A percentile compares a stretch with the other conserved stretches of the same genome.
Evolutionary conservation across 2,888 invertebrate species (phyloP).

Genomic region (Plemyria rubiginata): DNA sequence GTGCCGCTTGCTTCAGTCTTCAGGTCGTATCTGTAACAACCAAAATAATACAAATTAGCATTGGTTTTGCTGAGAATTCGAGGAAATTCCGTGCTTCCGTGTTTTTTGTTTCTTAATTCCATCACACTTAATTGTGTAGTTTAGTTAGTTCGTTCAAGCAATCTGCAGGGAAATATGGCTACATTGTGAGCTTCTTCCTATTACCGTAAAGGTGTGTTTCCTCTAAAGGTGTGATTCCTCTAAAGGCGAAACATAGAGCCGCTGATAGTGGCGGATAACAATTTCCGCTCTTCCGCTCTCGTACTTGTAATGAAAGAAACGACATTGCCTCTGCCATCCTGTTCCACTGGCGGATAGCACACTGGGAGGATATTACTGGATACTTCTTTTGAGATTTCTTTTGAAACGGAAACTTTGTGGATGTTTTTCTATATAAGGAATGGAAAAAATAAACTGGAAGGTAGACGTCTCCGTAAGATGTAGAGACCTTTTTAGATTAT

Average conservation of each 20-base stretch:
- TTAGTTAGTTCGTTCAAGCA: constrained; percentile 5
- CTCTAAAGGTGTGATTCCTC: constrained; percentile 39
- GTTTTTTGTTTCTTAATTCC: constrained; percentile 31
- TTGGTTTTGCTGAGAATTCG: constrained; percentile 26
- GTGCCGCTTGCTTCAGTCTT: constrained; percentile 32
- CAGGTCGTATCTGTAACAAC: constrained; percentile 39
- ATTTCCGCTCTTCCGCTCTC: constrained; percentile 55
- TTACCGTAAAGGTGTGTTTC: constrained; percentile 32
- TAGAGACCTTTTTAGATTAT: not conserved
- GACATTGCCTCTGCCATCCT: constrained; percentile 48
- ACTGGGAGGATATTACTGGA: constrained; percentile 31
- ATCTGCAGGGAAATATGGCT: constrained; percentile 25
- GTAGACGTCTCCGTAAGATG: not conserved
- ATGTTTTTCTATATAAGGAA: constrained; percentile 24
- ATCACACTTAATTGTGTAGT: constrained; percentile 26
- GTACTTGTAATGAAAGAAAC: constrained; percentile 54
- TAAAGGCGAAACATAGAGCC: constrained; percentile 36
- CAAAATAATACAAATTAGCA: constrained; percentile 37
- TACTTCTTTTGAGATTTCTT: constrained; percentile 11
- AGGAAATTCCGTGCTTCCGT: constrained; percentile 33
- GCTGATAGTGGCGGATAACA: constrained; percentile 54
- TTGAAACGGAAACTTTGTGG: constrained; percentile 18
- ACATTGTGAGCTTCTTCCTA: not conserved
- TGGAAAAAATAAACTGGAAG: constrained; percentile 20
- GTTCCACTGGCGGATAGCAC: constrained; percentile 36